A percentile compares a stretch with the other conserved stretches of the same genome.
Evolutionary conservation across 1,140 invertebrate species (phyloP).

Genomic region (Hyles vespertilio): DNA sequence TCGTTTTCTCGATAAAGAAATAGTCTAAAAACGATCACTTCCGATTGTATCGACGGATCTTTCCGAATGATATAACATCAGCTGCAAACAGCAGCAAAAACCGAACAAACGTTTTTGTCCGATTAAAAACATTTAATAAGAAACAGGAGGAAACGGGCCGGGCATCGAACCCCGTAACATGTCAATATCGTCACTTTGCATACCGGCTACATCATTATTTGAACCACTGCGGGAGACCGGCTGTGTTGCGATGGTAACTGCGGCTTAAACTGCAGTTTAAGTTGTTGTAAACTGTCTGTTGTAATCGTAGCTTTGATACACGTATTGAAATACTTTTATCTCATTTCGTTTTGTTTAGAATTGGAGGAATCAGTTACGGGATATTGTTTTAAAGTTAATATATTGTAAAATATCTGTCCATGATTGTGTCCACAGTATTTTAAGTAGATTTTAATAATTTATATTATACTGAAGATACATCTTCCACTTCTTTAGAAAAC

Average conservation of each 20-base stretch:
- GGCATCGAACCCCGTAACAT: slow-evolving; percentile 56
- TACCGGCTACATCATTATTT: slow-evolving; percentile 65
- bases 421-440: too few relatives aligned
- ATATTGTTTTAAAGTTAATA: too few relatives aligned
- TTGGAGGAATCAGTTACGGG: not conserved
- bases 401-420: too few relatives aligned
- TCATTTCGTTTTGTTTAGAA: not conserved
- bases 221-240: slow-evolving; percentile 6
- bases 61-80: slow-evolving; percentile 12
- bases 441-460: too few relatives aligned
- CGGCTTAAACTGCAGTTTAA: slow-evolving; percentile 9
- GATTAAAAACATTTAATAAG: slow-evolving; percentile 40
- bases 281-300: not conserved
- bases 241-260: not conserved
- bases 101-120: slow-evolving; percentile 27
- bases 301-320: too few relatives aligned
- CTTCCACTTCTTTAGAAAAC: too few relatives aligned
- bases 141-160: slow-evolving; percentile 36
- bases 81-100: slow-evolving; percentile 19
- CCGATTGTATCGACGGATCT: not conserved
- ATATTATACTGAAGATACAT: too few relatives aligned
- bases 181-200: slow-evolving; percentile 57
- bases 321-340: too few relatives aligned
- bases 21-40: too few relatives aligned
- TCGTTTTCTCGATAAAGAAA: too few relatives aligned